phyloP scores from a whole-genome alignment of 2,888 invertebrate genomes.

The Agriopis leucophaearia region DNA sequence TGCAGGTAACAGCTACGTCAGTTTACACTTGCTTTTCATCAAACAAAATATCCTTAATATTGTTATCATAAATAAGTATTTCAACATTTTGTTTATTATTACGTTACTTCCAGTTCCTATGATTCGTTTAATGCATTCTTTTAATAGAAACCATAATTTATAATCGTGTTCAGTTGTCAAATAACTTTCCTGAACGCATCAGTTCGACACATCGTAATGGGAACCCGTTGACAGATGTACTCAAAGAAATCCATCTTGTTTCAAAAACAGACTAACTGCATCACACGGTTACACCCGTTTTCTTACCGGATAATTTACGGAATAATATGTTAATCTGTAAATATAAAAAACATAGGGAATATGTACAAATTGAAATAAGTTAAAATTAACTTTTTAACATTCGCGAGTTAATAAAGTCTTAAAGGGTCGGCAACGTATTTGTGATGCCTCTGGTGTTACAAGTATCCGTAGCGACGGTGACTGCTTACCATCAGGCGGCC shows the following conservation, averaged over 20 bases:
- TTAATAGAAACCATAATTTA: slow-evolving; percentile 26
- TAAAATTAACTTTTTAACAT: no score
- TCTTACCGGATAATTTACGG: neutral
- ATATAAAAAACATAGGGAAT: no score
- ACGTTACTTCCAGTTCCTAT: slow-evolving; percentile 8
- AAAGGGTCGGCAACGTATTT: no score
- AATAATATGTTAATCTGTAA: no score
- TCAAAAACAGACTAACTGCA: slow-evolving; percentile 1
- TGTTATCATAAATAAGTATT: slow-evolving; percentile 4
- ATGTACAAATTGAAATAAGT: no score
- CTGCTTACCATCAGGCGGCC: no score
- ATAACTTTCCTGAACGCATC: slow-evolving; percentile 30
- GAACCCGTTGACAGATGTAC: slow-evolving; percentile 55
- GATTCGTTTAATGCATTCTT: slow-evolving; percentile 30
- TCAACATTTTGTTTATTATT: slow-evolving; percentile 14
- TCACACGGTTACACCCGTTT: neutral
- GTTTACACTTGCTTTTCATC: no score
- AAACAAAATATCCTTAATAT: neutral
- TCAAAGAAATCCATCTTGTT: slow-evolving; percentile 40
- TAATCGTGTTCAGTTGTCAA: slow-evolving; percentile 23
- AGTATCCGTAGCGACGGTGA: no score
- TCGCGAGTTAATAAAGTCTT: no score
- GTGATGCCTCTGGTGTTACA: no score
- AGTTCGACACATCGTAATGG: slow-evolving; percentile 49
- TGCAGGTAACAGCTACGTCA: no score